These are phyloP conservation scores for Anas flavirostris DNA, from an alignment of 2,797 vertebrate species.

Conservation along the genomic window DNA sequence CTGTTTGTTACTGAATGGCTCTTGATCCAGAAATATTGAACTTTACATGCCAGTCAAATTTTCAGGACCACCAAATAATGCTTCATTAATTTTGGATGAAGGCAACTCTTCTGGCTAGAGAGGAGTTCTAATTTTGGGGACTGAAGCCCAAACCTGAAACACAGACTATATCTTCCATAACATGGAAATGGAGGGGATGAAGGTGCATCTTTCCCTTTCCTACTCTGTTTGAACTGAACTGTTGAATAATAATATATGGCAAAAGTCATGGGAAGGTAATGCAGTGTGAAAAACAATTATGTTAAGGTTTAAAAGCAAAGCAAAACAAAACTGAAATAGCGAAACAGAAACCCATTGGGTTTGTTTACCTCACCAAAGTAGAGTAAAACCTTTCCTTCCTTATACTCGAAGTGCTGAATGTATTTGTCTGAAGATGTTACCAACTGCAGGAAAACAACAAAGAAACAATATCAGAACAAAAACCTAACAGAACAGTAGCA, in stretches of 20 bases:
- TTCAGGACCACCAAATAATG: not conserved
- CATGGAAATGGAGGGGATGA: not conserved
- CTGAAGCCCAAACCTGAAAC: not conserved
- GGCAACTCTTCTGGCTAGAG: not conserved
- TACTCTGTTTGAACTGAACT: not conserved
- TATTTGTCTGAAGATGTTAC: slow-evolving; percentile 73
- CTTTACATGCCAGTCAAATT: not conserved
- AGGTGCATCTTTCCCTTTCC: not conserved
- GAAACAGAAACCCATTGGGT: not conserved
- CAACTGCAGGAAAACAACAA: slow-evolving; percentile 48
- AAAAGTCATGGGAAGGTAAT: not conserved
- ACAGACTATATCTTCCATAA: not conserved
- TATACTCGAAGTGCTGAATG: slow-evolving; percentile 76
- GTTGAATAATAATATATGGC: not conserved
- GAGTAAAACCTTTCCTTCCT: slow-evolving; percentile 76
- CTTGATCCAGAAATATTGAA: not conserved
- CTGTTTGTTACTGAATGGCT: not conserved
- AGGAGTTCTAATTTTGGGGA: not conserved
- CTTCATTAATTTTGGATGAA: not conserved
- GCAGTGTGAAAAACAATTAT: not conserved
- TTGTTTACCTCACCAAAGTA: slow-evolving; percentile 76
- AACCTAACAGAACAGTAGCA: not conserved
- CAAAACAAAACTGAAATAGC: not conserved
- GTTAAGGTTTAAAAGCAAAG: not conserved
- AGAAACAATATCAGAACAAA: not conserved